phyloP scores from a whole-genome alignment of 2,113 vertebrate species.

The Neolamprologus caudopunctatus region DNA sequence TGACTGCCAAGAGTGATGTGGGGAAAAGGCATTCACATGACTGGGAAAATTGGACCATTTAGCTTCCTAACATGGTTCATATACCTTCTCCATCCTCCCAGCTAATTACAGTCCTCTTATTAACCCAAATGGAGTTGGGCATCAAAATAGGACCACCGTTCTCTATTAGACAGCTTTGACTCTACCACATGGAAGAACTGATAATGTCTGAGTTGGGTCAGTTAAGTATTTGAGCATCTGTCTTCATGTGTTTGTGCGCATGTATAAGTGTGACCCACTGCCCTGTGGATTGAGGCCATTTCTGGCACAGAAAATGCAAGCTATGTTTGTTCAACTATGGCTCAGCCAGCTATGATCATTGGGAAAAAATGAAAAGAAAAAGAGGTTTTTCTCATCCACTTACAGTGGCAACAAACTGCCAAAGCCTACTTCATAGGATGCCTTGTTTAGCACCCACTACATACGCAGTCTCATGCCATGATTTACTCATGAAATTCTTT shows the following conservation, averaged over 20 bases:
- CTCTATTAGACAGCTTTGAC: neutral
- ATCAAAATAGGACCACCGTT: neutral
- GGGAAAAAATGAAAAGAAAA: neutral
- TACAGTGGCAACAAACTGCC: neutral
- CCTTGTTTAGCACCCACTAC: neutral
- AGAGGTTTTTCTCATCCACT: neutral
- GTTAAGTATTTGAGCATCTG: slow-evolving; percentile 8
- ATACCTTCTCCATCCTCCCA: neutral
- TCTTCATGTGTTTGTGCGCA: neutral
- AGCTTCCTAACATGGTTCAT: slow-evolving; percentile 24
- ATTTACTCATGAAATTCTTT: neutral
- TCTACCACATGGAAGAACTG: neutral
- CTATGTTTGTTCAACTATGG: neutral
- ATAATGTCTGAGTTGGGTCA: neutral
- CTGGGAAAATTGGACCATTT: slow-evolving; percentile 34
- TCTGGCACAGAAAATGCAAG: neutral
- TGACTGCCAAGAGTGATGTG: slow-evolving; percentile 34
- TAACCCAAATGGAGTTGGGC: neutral
- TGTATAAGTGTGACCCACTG: neutral
- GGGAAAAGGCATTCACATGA: neutral
- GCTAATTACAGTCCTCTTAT: slow-evolving; percentile 6
- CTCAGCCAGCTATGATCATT: neutral
- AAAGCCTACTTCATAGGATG: neutral
- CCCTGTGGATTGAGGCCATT: neutral
- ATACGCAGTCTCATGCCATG: neutral